Conservation (phyloP, 2,113 vertebrate species). For the Sylvicapra grimmia region DNA sequence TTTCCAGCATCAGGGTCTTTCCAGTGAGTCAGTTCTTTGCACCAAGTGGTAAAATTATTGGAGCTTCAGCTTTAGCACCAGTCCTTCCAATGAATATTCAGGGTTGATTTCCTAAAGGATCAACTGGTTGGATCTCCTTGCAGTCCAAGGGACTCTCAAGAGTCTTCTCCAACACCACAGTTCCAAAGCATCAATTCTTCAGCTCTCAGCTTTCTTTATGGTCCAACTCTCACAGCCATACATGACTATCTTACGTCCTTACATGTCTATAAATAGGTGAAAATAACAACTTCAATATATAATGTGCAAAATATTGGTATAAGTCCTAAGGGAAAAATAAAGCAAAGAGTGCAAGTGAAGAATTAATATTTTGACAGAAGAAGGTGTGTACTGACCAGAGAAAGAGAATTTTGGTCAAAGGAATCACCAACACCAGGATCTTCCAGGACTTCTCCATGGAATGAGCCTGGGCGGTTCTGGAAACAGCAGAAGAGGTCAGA, state of each 20-base stretch:
- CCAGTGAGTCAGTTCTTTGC: not conserved
- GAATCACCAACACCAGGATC: rapidly evolving
- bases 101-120: not conserved
- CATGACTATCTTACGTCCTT: not conserved
- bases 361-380: rapidly evolving
- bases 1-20: not conserved
- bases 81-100: not conserved
- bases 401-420: not conserved
- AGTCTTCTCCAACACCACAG: not conserved
- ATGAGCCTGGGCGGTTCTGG: rapidly evolving
- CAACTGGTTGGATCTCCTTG: not conserved
- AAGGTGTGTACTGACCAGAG: rapidly evolving
- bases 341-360: not conserved
- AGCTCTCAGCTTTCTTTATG: not conserved
- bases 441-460: not conserved
- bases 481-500: not conserved
- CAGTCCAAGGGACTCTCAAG: not conserved
- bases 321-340: not conserved
- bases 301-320: not conserved
- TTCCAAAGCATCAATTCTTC: not conserved
- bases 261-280: rapidly evolving
- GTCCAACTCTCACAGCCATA: not conserved
- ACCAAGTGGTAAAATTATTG: not conserved
- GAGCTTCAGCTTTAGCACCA: not conserved
- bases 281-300: rapidly evolving